These are phyloP conservation scores for Caenorhabditis briggsae DNA, from an alignment of 1,140 invertebrate genomes.

Conservation along the genomic window DNA sequence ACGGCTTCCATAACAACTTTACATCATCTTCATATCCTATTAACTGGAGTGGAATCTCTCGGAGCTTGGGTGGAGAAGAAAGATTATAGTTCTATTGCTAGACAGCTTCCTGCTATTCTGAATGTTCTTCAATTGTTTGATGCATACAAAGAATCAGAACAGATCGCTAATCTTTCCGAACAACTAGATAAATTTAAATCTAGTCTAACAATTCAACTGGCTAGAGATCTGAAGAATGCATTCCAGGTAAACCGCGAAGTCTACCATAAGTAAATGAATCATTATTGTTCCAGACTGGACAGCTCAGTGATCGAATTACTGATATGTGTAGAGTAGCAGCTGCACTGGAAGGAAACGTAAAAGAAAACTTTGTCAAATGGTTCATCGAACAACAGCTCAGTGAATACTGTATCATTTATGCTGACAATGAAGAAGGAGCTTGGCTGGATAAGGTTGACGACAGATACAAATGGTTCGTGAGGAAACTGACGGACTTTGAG, in stretches of 20 bases:
- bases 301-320: conserved; percentile 83
- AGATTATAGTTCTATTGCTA: conserved; percentile 92
- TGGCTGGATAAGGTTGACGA: conserved; percentile 97
- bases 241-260: conserved; percentile 49
- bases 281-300: conserved; percentile 81
- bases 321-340: conserved; percentile 94
- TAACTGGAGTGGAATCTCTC: conserved; percentile 92
- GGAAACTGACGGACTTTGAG: conserved; percentile 94
- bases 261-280: not conserved
- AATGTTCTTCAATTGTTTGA: conserved; percentile 93
- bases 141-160: conserved; percentile 87
- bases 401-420: conserved; percentile 94
- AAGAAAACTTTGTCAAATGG: conserved; percentile 86
- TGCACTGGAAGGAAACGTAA: conserved; percentile 90
- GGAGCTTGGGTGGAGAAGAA: conserved; percentile 81
- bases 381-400: conserved; percentile 89
- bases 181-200: conserved; percentile 86
- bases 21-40: conserved; percentile 97
- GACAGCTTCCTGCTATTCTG: conserved; percentile 94
- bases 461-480: conserved; percentile 88
- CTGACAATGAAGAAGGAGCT: conserved; percentile 89
- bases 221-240: conserved; percentile 47
- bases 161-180: conserved; percentile 87
- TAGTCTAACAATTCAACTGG: conserved; percentile 52
- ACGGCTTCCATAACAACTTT: conserved; percentile 96